These are phyloP conservation scores for Drosophila subquinaria DNA, from an alignment of 2,888 invertebrate species.

Conservation along the genomic window DNA sequence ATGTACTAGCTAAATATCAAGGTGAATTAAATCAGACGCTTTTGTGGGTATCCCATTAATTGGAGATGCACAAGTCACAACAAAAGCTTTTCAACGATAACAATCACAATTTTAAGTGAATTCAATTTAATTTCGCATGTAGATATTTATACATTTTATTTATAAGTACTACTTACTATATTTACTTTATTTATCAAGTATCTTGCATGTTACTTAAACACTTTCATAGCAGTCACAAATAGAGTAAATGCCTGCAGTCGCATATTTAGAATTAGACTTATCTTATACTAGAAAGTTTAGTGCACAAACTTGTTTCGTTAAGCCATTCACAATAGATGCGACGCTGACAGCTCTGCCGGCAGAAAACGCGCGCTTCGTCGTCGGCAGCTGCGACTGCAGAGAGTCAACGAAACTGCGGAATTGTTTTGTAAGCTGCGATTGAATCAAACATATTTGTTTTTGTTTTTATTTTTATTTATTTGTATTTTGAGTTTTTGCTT, in stretches of 20 bases:
- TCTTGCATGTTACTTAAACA: background rate
- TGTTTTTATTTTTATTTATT: slow-evolving; percentile 14
- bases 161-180: too few species aligned
- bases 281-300: background rate
- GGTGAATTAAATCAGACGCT: slow-evolving; percentile 12
- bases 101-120: slow-evolving; percentile 6
- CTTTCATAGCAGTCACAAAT: background rate
- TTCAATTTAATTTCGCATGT: background rate
- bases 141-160: too few species aligned
- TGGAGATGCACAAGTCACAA: slow-evolving; percentile 1
- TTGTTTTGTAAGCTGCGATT: slow-evolving; percentile 52
- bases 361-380: background rate
- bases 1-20: slow-evolving; percentile 1
- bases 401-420: slow-evolving; percentile 6
- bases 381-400: slow-evolving; percentile 4
- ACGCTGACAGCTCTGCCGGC: background rate
- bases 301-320: background rate
- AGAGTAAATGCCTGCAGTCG: background rate
- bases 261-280: background rate
- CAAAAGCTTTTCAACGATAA: slow-evolving; percentile 2
- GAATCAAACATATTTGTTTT: slow-evolving; percentile 37
- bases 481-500: slow-evolving; percentile 27
- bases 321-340: background rate
- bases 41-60: slow-evolving; percentile 2
- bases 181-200: too few species aligned